Percentiles rank a stretch among this genome's conserved stretches.
Evolutionary conservation across 1,140 invertebrate species (phyloP).

Genomic region (Micrasema longulum): DNA sequence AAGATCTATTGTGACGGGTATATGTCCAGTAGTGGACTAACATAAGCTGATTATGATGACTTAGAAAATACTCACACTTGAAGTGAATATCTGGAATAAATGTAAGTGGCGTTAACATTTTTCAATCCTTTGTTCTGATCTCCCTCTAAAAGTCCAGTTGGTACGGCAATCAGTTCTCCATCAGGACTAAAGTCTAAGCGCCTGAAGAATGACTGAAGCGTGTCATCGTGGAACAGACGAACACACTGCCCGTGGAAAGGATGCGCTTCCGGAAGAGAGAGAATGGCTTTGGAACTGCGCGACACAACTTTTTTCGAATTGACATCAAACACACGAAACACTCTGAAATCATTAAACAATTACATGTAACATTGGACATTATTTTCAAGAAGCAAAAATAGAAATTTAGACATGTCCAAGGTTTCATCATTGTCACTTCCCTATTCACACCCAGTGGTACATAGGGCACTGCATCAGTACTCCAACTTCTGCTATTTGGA

Average conservation of each 20-base stretch:
- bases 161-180: conserved; percentile 88
- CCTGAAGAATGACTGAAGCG: conserved; percentile 92
- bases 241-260: conserved; percentile 72
- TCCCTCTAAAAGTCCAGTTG: conserved; percentile 81
- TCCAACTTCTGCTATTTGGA: too few species aligned
- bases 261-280: conserved; percentile 73
- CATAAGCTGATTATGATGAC: too few species aligned
- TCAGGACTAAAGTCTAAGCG: conserved; percentile 90
- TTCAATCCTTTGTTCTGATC: conserved; percentile 70
- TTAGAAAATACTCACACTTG: conserved; percentile 76
- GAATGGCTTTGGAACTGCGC: conserved; percentile 76
- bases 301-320: conserved; percentile 78
- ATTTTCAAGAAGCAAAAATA: too few species aligned
- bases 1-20: too few species aligned
- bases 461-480: too few species aligned
- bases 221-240: conserved; percentile 93
- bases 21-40: too few species aligned
- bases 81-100: conserved; percentile 82
- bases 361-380: too few species aligned
- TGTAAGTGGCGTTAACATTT: conserved; percentile 80
- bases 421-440: too few species aligned
- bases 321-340: conserved; percentile 80
- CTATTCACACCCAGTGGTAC: too few species aligned
- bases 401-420: too few species aligned
- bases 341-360: conserved; percentile 70